Evolutionary conservation across 2,888 invertebrate genomes (phyloP).

Genomic region (Sphecodes monilicornis): DNA sequence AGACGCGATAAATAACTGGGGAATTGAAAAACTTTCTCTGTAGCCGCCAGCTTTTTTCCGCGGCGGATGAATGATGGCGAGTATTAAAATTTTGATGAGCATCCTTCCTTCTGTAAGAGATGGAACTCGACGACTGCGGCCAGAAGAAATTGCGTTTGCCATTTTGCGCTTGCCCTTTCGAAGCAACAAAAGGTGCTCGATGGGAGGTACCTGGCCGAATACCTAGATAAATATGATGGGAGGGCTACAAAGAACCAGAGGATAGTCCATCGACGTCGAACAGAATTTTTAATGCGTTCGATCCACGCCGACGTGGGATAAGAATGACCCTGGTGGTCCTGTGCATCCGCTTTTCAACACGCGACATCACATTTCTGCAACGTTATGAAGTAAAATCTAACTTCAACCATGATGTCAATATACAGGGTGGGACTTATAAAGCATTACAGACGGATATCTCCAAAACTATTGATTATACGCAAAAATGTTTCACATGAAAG

Average conservation of each 20-base stretch:
- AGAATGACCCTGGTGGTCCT: slow-evolving; percentile 35
- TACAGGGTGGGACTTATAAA: too few species aligned
- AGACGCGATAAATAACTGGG: not conserved
- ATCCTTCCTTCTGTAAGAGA: not conserved
- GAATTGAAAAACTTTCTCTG: slow-evolving; percentile 33
- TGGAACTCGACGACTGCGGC: not conserved
- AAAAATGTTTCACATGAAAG: too few species aligned
- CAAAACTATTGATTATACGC: too few species aligned
- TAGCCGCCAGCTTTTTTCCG: not conserved
- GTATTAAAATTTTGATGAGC: slow-evolving; percentile 10
- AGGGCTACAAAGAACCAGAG: not conserved
- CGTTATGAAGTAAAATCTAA: not conserved
- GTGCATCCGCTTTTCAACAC: not conserved
- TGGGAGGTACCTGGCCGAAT: slow-evolving; percentile 31
- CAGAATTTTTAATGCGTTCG: slow-evolving; percentile 26
- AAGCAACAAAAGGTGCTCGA: slow-evolving; percentile 20
- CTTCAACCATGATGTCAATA: too few species aligned
- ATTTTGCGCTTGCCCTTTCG: slow-evolving; percentile 38
- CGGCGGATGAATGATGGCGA: slow-evolving; percentile 8
- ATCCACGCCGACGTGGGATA: slow-evolving; percentile 53
- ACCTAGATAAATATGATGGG: slow-evolving; percentile 20
- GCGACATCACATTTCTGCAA: not conserved
- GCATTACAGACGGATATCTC: too few species aligned
- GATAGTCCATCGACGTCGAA: not conserved
- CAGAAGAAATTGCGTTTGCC: slow-evolving; percentile 9